Base-by-base conservation (phyloP, 2,797 vertebrate genomes). In the Hipposideros larvatus region DNA sequence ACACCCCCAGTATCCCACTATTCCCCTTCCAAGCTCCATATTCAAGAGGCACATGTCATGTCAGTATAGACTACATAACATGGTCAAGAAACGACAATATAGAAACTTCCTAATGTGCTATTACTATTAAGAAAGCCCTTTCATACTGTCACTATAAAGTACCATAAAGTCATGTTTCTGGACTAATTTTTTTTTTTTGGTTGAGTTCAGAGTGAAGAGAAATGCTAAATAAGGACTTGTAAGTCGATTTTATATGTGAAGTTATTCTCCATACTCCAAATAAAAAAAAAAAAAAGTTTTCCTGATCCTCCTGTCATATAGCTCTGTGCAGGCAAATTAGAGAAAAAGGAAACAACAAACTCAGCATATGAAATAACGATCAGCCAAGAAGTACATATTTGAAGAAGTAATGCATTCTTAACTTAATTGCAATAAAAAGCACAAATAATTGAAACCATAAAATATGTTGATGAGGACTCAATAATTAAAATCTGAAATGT, bases 371-470 rank as follows among this genome's bases (percentile, higher is more conserved):
- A 57, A 87, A 37, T 88, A 83, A 71, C 8, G 11, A 59, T 46
- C 19, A 55, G 13, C 16, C 26, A 74, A 57, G 3, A 28, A 43
- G 5, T 66, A 61, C 16, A n/a, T 82, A 85, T 79, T 41, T 84
- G 8, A 71, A 78, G 19, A 93, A 93, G 37, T 59, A 66, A 96
- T 90, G 51, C 31, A 80, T 73, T 51, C 11, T 37, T 89, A 61
- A 63, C 2, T 63, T 93, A 66, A 73, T 77, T 86, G 7, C 24
- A 77, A 46, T 71, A 61, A 91, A 86, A 37, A 74, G 37, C 78
- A 80, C 43, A 70, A 93, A 90, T 41, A 74, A 46, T 68, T 66
- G 15, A 7, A 86, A 16, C n/a, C 46, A 19, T 90, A 85, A 96
- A 96, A 80, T 43, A 90, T 31, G 11, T 70, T 87, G 28, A 95